Base-by-base conservation (phyloP, 2,888 invertebrate species). In the Metalampra italica region DNA sequence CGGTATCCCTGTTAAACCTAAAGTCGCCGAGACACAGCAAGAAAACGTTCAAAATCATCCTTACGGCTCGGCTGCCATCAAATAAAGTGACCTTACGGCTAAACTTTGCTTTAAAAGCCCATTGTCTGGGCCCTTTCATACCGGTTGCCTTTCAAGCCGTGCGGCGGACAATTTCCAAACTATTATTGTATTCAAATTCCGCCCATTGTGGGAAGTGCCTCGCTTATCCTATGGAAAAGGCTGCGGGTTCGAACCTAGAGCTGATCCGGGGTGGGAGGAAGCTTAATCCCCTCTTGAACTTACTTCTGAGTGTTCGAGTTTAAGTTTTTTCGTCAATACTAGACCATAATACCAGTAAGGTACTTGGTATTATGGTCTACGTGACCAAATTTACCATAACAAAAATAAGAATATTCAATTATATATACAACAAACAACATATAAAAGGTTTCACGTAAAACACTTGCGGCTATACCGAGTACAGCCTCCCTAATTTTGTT, bases 171-270 rank as follows among this genome's bases (percentile, higher is more conserved):
- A 69, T 70, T 73, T 59, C 64, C 59, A 63, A 75, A 80, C 79
- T 82, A 82, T 81, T 81, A 82, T 84, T 80, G 82, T 82, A 84
- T 82, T 82, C 78, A 82, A 82, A 82, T 80, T 70, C 66, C 47
- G 51, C 55, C 71, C 66, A 68, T 79, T 80, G 75, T 78, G 66
- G 58, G 59, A 54, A 50, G 56, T 58, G 60, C 61, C 62, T 61
- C 64, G 52, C 45, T 69, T 61, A 62, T 61, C 60, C 64, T 51
- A 52, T 66, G 63, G 64, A 71, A 68, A 60, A 67, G 53, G 54
- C 52, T 51, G 50, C 53, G 46, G 44, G 55, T 2, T 22, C 2
- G 22, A 22, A 5, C 2, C 22, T 3, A 22, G 22, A 5, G 5
- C 22, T 22, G 22, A 22, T 5, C 22, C 22, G 5, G 22, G 22